Base-by-base conservation (phyloP, 1,140 invertebrate genomes). In the Drepana arcuata region DNA sequence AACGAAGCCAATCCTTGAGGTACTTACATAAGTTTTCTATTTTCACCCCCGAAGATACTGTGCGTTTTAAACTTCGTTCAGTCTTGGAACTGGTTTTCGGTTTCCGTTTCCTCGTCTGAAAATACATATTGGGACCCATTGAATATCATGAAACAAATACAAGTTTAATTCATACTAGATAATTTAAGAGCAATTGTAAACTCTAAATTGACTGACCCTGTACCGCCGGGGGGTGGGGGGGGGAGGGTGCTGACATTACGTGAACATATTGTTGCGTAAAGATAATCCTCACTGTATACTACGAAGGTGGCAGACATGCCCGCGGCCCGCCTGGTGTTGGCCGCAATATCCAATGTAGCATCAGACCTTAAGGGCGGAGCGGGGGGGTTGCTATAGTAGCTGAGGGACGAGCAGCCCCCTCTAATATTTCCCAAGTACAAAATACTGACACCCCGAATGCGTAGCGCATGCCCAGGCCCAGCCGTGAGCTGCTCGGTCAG, bases 81-180 rank as follows among this genome's bases (percentile, higher is more conserved):
- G 65, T 34, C 35, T 84, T 84, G 33, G 72, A 57, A 26, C 86
- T 88, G 24, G 88, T 89, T 73, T 95, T 95, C 0, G 94, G 93
- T 73, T 97, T 97, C 24, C 96, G 85, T 68, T 98, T 98, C 30
- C 96, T 85, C 15, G 95, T 97, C 88, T 96, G 87, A 43, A 85
- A 84, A 38, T 48, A 21, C 13, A 27, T 1, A 34, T 41, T 26
- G 37, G 12, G 40, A 48, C 14, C 16, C 30, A 15, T 21, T 21
- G 9, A 9, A 9, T 4, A 9, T 4, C 18, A 21, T 21, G 4
- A 9, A 21, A 9, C 18, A 21, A 21, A 21, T 9, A 4, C 4
- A 4, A 9, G 18, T 9, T 21, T 4, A 4, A 21, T 5, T 21
- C 4, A 21, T 9, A 5, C 18, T n/a, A n/a, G n/a, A n/a, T n/a